Evolutionary conservation across 2,888 invertebrate genomes (phyloP), one percentile per base, ranked within the genome.

Genomic region (Mythimna albipuncta): DNA sequence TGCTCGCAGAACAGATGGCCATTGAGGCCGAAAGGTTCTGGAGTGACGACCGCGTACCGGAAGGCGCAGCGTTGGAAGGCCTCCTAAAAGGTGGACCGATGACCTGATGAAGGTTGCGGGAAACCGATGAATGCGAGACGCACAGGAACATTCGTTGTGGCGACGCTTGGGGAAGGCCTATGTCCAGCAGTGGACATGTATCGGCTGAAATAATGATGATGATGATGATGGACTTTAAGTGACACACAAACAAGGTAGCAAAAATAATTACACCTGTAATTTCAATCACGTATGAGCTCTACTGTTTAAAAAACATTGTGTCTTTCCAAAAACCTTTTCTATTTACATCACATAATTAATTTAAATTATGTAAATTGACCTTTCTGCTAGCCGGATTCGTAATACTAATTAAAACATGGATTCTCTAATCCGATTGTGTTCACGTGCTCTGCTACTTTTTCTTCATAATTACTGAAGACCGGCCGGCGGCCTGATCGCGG

Each of bases 351-450:
- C 13, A 63, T 77, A 64, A 82, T 83, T 79, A 79, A 79, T 83
- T 79, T 64, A 83, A 73, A 67, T 79, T 62, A 65, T 72, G 65
- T 73, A 67, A 80, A 83, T 70, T 68, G 63, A 74, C 64, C 68
- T 59, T 57, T 68, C 10, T 26, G 57, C 16, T 57, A 52, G 58
- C 58, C 26, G 64, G 83, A 72, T 70, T 73, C 57, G 80, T 62
- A 70, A 67, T 74, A 63, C 64, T 81, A 79, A 81, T 83, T 81
- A 81, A 83, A 83, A 80, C 81, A 80, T 83, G 84, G 10, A 74
- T 62, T 70, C 50, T 59, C 32, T 81, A 80, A 81, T 73, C 83
- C 58, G 81, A 79, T 74, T 74, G 80, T 83, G 65, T 61, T 68
- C 83, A 35, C 64, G 69, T 79, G 38, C 58, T 21, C 57, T 16